Conservation (phyloP, 1,140 invertebrate species). For the Apocrypta bakeri region DNA sequence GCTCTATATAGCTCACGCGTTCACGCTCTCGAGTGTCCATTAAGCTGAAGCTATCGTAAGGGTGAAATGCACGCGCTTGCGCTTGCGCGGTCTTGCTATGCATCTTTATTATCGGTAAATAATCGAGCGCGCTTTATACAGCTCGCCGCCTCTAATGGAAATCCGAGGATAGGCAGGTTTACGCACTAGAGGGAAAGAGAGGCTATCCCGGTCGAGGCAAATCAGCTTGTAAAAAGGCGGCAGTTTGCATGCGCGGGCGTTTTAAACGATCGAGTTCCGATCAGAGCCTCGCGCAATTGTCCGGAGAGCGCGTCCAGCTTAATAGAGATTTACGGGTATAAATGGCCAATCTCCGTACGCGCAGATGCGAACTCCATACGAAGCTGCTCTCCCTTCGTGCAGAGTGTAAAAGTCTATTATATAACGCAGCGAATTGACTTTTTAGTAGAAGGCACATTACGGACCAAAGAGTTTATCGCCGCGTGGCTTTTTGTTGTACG, state of each 20-base stretch:
- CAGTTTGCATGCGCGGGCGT: not conserved
- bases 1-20: not conserved
- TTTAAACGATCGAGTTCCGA: not conserved
- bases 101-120: slow-evolving; percentile 32
- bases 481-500: no score
- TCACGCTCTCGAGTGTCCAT: not conserved
- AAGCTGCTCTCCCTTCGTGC: not conserved
- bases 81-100: slow-evolving; percentile 6
- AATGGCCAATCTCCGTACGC: not conserved
- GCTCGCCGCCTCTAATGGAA: slow-evolving; percentile 10
- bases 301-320: not conserved
- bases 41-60: not conserved
- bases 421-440: not conserved
- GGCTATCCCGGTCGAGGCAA: not conserved
- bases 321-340: slow-evolving; percentile 19
- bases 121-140: slow-evolving; percentile 6
- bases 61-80: not conserved
- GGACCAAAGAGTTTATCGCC: no score
- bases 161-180: not conserved
- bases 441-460: no score
- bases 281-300: slow-evolving; percentile 1
- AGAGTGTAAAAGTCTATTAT: not conserved
- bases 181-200: not conserved
- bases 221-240: not conserved
- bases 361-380: not conserved